Evolutionary conservation across 1,140 invertebrate species (phyloP), one percentile per base, ranked within the genome.

Genomic region (Theocolax elegans): DNA sequence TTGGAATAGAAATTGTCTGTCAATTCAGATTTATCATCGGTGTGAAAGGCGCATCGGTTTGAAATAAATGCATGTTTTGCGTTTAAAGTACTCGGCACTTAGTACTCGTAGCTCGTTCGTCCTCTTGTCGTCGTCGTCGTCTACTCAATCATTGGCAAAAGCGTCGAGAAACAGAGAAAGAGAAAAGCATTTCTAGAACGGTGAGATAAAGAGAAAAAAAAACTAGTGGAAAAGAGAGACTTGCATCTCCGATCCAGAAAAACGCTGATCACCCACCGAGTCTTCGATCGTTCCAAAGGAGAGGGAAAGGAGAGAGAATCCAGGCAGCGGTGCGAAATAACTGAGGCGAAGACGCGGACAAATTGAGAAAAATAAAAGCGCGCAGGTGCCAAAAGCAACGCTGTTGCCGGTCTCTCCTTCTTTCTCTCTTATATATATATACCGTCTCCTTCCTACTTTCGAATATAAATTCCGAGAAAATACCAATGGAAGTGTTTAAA

Each of bases 321-420:
- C n/a, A 13, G 21, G 35, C 23, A n/a, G 23, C 46, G 60, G 25
- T 13, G 38, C 17, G 44, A 67, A 56, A 56, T 54, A 51, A 27
- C 23, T 27, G 19, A 58, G 49, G 27, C 27, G 54, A 48, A 15
- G 64, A 56, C 38, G 2, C 29, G 31, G 38, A 27, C 19, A 48
- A 42, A 67, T 40, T 44, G 35, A 48, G 42, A 48, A 67, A 29
- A 70, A 56, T 56, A 56, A 56, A 35, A 42, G 19, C 21, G 23
- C 17, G 13, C 59, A 62, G 59, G 40, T 59, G 56, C 38, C 56
- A 42, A 42, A 42, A 59, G 35, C 35, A 59, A 23, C 8, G 31
- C 29, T 17, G n/a, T n/a, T 23, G n/a, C n/a, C 17, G 29, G 19
- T n/a, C 27, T 12, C 51, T 15, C 27, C 51, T n/a, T 27, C 9